Evolutionary conservation across 2,113 vertebrate genomes (phyloP).

Genomic region (Carettochelys insculpta): DNA sequence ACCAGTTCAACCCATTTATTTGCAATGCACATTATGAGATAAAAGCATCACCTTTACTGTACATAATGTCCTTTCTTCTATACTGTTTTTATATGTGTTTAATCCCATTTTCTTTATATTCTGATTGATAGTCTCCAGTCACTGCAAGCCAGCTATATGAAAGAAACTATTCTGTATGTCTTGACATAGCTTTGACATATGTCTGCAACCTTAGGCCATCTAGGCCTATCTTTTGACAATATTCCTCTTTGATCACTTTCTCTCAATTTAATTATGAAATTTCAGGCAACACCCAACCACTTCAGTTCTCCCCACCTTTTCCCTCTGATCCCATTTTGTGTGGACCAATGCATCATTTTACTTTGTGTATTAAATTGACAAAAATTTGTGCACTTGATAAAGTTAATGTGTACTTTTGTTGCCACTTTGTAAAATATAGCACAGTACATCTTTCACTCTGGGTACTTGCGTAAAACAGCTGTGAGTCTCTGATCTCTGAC

Average conservation of each 20-base stretch:
- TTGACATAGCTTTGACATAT: constrained; percentile 46
- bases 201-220: too few relatives aligned
- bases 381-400: constrained; percentile 47
- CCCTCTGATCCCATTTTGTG: constrained; percentile 68
- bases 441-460: not conserved
- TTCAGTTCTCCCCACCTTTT: constrained; percentile 57
- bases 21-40: constrained; percentile 37
- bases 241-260: constrained; percentile 59
- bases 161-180: constrained; percentile 39
- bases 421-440: not conserved
- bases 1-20: not conserved
- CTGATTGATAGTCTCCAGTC: constrained; percentile 25
- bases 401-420: constrained; percentile 65
- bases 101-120: constrained; percentile 58
- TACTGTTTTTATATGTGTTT: constrained; percentile 29
- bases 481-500: not conserved
- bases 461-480: not conserved
- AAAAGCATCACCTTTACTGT: constrained; percentile 15
- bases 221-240: constrained; percentile 53
- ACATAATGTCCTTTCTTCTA: constrained; percentile 52
- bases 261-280: constrained; percentile 51
- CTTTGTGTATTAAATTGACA: not conserved
- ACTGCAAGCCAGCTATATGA: constrained; percentile 11
- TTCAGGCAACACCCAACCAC: constrained; percentile 45
- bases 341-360: constrained; percentile 57